phyloP scores from a whole-genome alignment of 1,140 invertebrate genomes.

The Bathynomus jamesi region DNA sequence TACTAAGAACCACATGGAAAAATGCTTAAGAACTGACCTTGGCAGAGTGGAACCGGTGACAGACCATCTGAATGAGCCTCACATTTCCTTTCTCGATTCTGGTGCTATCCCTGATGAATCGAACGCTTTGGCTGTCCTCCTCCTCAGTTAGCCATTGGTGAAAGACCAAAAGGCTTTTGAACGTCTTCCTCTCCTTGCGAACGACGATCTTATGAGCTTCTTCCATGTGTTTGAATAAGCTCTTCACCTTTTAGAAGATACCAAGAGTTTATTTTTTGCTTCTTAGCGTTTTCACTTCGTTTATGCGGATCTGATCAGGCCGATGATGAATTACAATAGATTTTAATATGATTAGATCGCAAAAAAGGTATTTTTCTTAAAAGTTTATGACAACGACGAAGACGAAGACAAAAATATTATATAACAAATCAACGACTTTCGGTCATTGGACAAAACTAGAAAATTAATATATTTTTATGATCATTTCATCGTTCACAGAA shows the following conservation, averaged over 20 bases:
- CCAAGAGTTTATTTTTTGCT: not conserved
- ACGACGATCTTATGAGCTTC: slow-evolving; percentile 25
- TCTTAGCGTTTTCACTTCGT: not conserved
- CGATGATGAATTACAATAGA: no score
- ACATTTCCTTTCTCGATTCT: slow-evolving; percentile 29
- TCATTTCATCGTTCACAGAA: no score
- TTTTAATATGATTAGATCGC: no score
- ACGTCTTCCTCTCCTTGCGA: slow-evolving; percentile 21
- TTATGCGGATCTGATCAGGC: no score
- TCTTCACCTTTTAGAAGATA: slow-evolving; percentile 13
- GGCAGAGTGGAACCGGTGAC: slow-evolving; percentile 25
- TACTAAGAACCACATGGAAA: no score
- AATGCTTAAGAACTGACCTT: no score
- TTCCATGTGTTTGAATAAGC: slow-evolving; percentile 29
- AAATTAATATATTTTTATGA: no score
- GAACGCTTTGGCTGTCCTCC: slow-evolving; percentile 25
- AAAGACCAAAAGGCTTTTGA: slow-evolving; percentile 16
- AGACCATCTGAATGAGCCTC: slow-evolving; percentile 33
- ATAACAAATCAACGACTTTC: no score
- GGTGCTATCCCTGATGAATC: slow-evolving; percentile 28
- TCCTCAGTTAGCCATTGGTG: slow-evolving; percentile 26
- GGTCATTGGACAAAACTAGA: no score
- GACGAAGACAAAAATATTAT: no score
- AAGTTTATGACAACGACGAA: no score
- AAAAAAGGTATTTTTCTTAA: no score